phyloP scores from a whole-genome alignment of 2,113 vertebrate genomes.

The Thermophis baileyi region DNA sequence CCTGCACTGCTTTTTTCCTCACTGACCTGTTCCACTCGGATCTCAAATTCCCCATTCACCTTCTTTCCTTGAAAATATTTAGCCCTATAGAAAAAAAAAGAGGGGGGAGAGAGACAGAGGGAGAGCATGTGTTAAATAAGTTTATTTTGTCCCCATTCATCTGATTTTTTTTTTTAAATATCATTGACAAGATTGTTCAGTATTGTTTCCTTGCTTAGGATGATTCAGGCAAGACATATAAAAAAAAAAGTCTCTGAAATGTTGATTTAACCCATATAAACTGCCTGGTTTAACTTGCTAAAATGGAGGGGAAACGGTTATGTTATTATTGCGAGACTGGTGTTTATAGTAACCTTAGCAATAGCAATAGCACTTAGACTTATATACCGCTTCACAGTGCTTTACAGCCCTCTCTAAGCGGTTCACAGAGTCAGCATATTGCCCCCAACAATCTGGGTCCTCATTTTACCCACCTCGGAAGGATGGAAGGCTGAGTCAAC shows the following conservation, averaged over 20 bases:
- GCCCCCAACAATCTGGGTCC: no score
- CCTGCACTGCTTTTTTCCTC: not conserved
- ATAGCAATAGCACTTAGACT: no score
- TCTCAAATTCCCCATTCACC: slow-evolving; percentile 90
- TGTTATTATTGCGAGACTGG: not conserved
- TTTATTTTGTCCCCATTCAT: not conserved
- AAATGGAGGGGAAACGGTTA: not conserved
- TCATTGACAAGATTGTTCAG: slow-evolving; percentile 13
- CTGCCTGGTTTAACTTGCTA: not conserved
- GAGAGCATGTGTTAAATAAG: slow-evolving; percentile 8
- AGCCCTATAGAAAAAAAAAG: slow-evolving; percentile 71
- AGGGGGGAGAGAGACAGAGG: slow-evolving; percentile 10
- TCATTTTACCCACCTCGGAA: no score
- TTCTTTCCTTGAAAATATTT: slow-evolving; percentile 94
- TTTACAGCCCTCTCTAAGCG: no score
- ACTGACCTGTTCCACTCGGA: slow-evolving; percentile 94
- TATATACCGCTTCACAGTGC: no score
- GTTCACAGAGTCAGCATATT: no score
- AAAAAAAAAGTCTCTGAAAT: not conserved
- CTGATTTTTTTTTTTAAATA: slow-evolving; percentile 29
- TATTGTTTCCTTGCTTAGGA: slow-evolving; percentile 18
- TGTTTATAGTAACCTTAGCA: not conserved
- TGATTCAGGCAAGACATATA: not conserved
- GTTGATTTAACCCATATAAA: not conserved
- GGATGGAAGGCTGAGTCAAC: no score